A percentile compares a stretch with the other conserved stretches of the same genome.
Evolutionary conservation across 2,113 vertebrate species (phyloP).

Genomic region (Salvator merianae): DNA sequence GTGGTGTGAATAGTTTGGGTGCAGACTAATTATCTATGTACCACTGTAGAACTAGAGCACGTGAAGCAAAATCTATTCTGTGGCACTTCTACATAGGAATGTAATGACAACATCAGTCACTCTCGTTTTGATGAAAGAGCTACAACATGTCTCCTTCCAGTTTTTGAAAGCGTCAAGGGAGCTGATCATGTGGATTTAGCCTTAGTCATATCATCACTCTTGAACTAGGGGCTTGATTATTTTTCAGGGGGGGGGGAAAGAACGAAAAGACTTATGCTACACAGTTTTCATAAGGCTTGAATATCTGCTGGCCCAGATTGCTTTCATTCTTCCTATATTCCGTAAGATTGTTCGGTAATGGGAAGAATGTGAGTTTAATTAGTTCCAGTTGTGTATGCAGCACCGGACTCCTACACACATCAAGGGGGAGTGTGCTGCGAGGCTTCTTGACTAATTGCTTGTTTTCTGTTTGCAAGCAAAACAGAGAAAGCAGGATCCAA

Average conservation of each 20-base stretch:
- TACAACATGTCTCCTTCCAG: background rate
- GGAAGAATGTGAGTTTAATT: conserved; percentile 66
- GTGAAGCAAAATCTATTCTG: background rate
- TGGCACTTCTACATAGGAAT: background rate
- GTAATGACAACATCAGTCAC: too few species aligned
- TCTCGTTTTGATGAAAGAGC: background rate
- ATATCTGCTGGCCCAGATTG: conserved; percentile 12
- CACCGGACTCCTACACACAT: conserved; percentile 55
- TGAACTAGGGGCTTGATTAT: background rate
- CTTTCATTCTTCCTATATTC: conserved; percentile 44
- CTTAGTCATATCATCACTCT: background rate
- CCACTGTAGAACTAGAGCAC: background rate
- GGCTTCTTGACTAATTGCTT: conserved; percentile 70
- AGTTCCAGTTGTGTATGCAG: conserved; percentile 57
- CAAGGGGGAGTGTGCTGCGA: conserved; percentile 57
- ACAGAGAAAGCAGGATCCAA: conserved; percentile 71
- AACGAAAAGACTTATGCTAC: background rate
- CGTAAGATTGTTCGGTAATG: conserved; percentile 49
- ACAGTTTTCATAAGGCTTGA: conserved; percentile 21
- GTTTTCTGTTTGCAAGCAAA: conserved; percentile 67
- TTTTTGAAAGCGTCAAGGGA: background rate
- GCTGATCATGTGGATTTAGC: background rate
- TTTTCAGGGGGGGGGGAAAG: conserved; percentile 6
- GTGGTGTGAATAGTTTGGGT: background rate
- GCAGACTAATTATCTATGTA: background rate